Evolutionary conservation across 2,888 invertebrate genomes (phyloP), one percentile per base, ranked within the genome.

Genomic region (Molanna angustata): DNA sequence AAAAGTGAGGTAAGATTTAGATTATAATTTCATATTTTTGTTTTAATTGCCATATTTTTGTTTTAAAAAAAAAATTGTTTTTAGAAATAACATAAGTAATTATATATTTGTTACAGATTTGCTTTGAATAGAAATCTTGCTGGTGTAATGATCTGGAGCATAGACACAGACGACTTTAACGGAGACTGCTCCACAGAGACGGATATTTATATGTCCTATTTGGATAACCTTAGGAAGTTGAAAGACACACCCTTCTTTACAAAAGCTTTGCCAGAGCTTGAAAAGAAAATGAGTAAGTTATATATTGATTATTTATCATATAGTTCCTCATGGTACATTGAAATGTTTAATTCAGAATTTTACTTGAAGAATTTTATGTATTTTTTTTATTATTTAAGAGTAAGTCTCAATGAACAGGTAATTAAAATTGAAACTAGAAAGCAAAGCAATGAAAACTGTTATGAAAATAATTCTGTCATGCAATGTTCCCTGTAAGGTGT

Each of bases 141-240:
- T 0, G 93, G 93, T 1, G 80, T 86, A 0, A 92, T 93, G 91
- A 83, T 91, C 3, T 93, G 93, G 93, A 89, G 90, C 31, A 82
- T 92, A 31, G 93, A 93, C 67, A 93, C 90, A 0, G 93, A 94
- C 60, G 93, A 93, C 69, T 92, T 91, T 67, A 75, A 73, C 17
- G 90, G 90, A 0, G 78, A 78, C 42, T 91, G 91, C 57, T 66
- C 68, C 0, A 67, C 69, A 1, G 40, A 32, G 13, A 27, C 16
- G 11, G 61, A 64, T 0, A 70, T 76, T 0, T 82, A 73, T 58
- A 64, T 69, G 0, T 81, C 82, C 64, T 80, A 76, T 57, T 21
- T 64, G 0, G 65, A 68, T 17, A 61, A 71, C 2, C 68, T 70
- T 58, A 63, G 67, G 27, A 52, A 63, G 22, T 65, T 76, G 14